phyloP scores from a whole-genome alignment of 2,888 invertebrate species.

The Agonopterix arenella region DNA sequence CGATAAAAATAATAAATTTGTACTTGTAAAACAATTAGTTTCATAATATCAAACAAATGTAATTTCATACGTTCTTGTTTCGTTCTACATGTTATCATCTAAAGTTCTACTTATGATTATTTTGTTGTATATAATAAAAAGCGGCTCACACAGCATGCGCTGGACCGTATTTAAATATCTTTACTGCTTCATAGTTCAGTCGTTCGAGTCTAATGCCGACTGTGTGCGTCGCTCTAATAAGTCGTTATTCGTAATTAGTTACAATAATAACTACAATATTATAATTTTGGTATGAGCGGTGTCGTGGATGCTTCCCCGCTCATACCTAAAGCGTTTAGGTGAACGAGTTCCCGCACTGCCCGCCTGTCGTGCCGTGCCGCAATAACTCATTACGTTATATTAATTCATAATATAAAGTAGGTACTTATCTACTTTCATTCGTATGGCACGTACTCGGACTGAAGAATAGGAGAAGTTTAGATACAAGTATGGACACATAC shows the following conservation, averaged over 20 bases:
- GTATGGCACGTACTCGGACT: no score
- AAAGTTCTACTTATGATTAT: conserved; percentile 67
- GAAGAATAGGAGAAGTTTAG: no score
- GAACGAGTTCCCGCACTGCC: conserved; percentile 58
- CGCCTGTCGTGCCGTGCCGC: conserved; percentile 27
- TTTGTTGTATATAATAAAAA: conserved; percentile 55
- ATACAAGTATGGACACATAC: no score
- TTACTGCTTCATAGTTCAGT: conserved; percentile 7
- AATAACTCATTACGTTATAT: no score
- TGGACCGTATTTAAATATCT: conserved; percentile 5
- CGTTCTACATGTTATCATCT: conserved; percentile 52
- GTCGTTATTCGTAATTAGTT: conserved; percentile 64
- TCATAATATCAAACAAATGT: conserved; percentile 50
- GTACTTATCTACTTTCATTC: no score
- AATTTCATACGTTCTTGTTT: conserved; percentile 46
- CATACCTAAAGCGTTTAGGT: conserved; percentile 77
- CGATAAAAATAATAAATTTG: conserved; percentile 64
- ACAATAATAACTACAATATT: conserved; percentile 69
- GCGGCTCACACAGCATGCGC: conserved; percentile 35
- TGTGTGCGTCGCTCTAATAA: conserved; percentile 41
- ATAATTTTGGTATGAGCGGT: conserved; percentile 74
- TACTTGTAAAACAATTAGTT: conserved; percentile 63
- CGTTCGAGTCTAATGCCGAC: conserved; percentile 24
- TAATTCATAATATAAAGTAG: no score
- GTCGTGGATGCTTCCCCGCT: conserved; percentile 72